Percentiles rank a stretch among this genome's conserved stretches.
These are phyloP conservation scores for Psittacula derbiana DNA, from an alignment of 2,797 vertebrate species.

Conservation along the genomic window DNA sequence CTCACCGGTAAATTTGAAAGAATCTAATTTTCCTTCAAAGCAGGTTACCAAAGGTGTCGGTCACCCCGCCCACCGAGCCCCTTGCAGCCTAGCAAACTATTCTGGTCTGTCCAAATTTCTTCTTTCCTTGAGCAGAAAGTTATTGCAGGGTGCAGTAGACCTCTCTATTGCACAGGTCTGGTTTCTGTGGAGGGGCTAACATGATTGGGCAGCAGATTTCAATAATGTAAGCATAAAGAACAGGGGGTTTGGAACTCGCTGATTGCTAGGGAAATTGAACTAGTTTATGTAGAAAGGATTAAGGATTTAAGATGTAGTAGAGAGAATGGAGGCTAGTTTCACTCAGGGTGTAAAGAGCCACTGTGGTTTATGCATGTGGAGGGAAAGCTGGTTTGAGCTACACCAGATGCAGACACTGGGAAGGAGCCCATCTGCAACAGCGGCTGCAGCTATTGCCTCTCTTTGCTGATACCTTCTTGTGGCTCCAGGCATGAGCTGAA, in stretches of 20 bases:
- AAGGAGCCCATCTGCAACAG: background rate
- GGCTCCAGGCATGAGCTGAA: background rate
- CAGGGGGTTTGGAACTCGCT: fast-evolving
- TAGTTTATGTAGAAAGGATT: background rate
- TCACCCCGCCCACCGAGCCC: background rate
- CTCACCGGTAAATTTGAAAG: background rate
- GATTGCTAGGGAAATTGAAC: background rate
- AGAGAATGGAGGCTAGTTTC: background rate
- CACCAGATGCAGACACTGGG: background rate
- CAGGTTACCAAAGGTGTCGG: background rate
- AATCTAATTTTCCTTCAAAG: background rate
- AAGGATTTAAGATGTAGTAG: background rate
- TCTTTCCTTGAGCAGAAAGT: background rate
- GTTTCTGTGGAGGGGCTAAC: background rate
- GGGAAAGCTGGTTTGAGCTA: background rate
- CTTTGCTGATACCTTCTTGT: background rate
- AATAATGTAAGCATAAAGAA: background rate
- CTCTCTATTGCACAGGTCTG: background rate
- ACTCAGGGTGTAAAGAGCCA: fast-evolving
- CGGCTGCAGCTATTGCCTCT: background rate
- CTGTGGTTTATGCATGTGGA: background rate
- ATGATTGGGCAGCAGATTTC: background rate
- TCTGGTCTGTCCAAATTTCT: background rate
- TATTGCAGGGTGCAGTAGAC: background rate
- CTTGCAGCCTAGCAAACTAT: background rate